Percentiles rank a stretch among this genome's conserved stretches.
These are phyloP conservation scores for Drosophila austrosaltans DNA, from an alignment of 2,888 invertebrate species.

Conservation along the genomic window DNA sequence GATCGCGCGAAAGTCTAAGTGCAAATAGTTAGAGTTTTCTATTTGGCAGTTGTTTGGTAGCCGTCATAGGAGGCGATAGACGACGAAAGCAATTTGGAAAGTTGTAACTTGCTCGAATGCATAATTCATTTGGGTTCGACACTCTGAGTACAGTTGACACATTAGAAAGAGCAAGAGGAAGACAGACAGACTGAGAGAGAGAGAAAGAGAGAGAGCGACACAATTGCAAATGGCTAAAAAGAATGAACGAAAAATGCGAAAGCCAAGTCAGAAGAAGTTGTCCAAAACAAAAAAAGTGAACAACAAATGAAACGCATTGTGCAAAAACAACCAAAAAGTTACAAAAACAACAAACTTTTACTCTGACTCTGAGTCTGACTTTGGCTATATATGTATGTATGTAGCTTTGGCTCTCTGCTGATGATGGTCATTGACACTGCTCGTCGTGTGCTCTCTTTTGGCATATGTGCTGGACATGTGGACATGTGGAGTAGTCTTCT, in stretches of 20 bases:
- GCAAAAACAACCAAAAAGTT: conserved; percentile 25
- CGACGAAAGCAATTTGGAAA: conserved; percentile 70
- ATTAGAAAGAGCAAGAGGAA: conserved; percentile 45
- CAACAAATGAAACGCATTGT: conserved; percentile 76
- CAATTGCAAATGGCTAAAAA: conserved; percentile 61
- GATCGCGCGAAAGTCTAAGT: conserved; percentile 51
- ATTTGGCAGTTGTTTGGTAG: conserved; percentile 52
- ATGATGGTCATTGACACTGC: conserved; percentile 68
- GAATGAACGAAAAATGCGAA: conserved; percentile 33
- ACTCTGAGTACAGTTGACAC: conserved; percentile 63
- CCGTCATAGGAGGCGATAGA: conserved; percentile 32
- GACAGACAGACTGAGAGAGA: conserved; percentile 34
- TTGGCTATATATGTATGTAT: too few species aligned
- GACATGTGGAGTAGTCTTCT: conserved; percentile 22
- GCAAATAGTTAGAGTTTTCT: conserved; percentile 62
- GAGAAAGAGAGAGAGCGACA: conserved; percentile 18
- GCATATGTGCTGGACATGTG: conserved; percentile 33
- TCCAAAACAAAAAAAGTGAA: conserved; percentile 45
- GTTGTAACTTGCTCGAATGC: conserved; percentile 68
- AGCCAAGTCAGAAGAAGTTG: conserved; percentile 43
- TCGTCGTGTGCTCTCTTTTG: neutral
- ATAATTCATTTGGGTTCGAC: conserved; percentile 70
- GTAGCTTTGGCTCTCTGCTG: neutral
- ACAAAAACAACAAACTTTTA: conserved; percentile 58
- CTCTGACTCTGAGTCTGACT: conserved; percentile 41